Conservation (phyloP, 64 coral and sea anemone genomes). For the Hydrozoanthus tunicans region DNA sequence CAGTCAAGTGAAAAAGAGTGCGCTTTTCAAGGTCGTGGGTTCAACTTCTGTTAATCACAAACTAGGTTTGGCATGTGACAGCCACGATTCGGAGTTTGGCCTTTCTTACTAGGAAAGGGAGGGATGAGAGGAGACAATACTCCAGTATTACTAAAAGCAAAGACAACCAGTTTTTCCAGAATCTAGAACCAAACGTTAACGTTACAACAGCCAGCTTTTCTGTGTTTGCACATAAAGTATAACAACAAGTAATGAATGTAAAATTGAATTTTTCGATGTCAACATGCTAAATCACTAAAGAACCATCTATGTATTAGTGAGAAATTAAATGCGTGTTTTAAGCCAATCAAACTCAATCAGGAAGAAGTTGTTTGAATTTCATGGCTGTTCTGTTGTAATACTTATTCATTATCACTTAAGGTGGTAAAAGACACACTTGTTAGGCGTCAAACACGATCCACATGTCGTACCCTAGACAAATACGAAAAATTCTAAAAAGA, state of each 20-base stretch:
- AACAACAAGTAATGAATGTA: no score
- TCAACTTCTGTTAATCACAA: constrained; percentile 15
- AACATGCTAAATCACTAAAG: no score
- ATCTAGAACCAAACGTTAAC: no score
- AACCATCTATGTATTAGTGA: background rate
- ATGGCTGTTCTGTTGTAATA: constrained; percentile 15
- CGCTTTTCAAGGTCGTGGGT: constrained; percentile 1
- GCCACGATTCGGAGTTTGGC: background rate
- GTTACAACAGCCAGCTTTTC: background rate
- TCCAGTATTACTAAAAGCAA: background rate
- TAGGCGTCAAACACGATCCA: constrained; percentile 43
- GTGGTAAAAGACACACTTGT: constrained; percentile 44
- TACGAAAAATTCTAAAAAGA: background rate
- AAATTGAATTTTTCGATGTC: no score
- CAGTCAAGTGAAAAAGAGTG: constrained; percentile 1
- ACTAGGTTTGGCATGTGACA: background rate
- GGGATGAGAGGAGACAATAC: background rate
- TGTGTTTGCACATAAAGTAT: no score
- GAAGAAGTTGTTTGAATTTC: constrained; percentile 51
- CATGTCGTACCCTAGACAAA: background rate
- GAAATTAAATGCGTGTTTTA: constrained; percentile 30
- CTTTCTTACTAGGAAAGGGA: background rate
- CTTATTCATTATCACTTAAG: constrained; percentile 48
- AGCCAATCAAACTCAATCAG: constrained; percentile 22
- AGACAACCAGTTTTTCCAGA: no score